A percentile compares a stretch with the other conserved stretches of the same genome.
These are phyloP conservation scores for Maniola hyperantus DNA, from an alignment of 2,888 invertebrate species.

Conservation along the genomic window DNA sequence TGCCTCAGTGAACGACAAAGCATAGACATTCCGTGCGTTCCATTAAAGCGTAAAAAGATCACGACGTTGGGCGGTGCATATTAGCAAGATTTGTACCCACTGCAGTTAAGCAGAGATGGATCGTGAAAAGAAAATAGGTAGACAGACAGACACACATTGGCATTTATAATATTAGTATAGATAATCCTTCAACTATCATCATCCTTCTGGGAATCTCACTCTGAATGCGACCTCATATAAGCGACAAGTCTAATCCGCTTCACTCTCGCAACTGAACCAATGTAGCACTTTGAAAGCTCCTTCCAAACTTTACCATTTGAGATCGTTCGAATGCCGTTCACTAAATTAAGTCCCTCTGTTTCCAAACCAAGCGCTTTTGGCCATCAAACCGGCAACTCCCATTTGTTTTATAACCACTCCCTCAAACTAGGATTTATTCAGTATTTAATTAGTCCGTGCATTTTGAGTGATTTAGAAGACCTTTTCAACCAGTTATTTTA, in stretches of 20 bases:
- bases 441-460: background rate
- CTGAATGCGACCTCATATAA: slow-evolving; percentile 12
- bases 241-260: slow-evolving; percentile 16
- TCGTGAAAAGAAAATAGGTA: no score
- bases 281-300: slow-evolving; percentile 26
- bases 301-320: slow-evolving; percentile 34
- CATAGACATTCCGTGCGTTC: no score
- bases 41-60: no score
- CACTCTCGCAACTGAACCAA: slow-evolving; percentile 25
- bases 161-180: background rate
- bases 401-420: slow-evolving; percentile 23
- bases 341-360: slow-evolving; percentile 36
- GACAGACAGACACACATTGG: no score
- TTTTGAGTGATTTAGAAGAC: background rate
- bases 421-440: slow-evolving; percentile 4
- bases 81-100: no score
- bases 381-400: slow-evolving; percentile 33
- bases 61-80: no score
- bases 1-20: no score
- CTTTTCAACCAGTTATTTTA: no score
- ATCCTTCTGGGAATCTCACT: background rate
- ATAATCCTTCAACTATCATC: background rate
- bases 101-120: no score
- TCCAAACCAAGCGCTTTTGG: slow-evolving; percentile 28
- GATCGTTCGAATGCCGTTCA: slow-evolving; percentile 28